Conservation (phyloP, 64 coral and sea anemone genomes). For the Anthopleura sola region DNA sequence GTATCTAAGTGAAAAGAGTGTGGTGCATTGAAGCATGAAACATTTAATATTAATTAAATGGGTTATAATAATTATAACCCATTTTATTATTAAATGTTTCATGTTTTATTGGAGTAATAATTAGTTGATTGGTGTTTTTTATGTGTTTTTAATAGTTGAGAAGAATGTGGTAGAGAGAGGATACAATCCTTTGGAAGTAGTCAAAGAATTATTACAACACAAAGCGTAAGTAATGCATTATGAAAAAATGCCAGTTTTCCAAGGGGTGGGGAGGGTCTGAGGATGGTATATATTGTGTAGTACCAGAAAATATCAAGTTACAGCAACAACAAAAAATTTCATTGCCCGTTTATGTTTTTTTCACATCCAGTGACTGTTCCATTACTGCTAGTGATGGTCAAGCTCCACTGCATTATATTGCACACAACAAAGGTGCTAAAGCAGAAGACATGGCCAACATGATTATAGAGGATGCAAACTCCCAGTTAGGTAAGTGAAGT, state of each 20-base stretch:
- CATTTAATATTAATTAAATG: no score
- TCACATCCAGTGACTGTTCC: slow-evolving; percentile 47
- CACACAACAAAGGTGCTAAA: slow-evolving; percentile 61
- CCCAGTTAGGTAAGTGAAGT: slow-evolving; percentile 63
- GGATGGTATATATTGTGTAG: no score
- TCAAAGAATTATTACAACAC: slow-evolving; percentile 76
- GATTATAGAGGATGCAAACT: slow-evolving; percentile 54
- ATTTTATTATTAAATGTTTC: no score
- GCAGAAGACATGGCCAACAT: slow-evolving; percentile 64
- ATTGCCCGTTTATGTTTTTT: no score
- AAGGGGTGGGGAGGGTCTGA: no score
- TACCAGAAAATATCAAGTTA: no score
- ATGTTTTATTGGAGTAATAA: no score
- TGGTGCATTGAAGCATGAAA: neutral
- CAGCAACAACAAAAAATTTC: no score
- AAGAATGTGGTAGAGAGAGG: slow-evolving; percentile 43
- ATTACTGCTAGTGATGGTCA: slow-evolving; percentile 62
- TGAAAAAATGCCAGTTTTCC: no score
- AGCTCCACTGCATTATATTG: slow-evolving; percentile 67
- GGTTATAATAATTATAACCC: no score
- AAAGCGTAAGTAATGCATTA: slow-evolving; percentile 91
- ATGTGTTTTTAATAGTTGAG: slow-evolving; percentile 71
- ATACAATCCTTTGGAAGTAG: slow-evolving; percentile 86
- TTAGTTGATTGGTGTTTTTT: slow-evolving; percentile 3
- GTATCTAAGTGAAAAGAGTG: no score